A percentile compares a stretch with the other conserved stretches of the same genome.
These are phyloP conservation scores for Pyrrhosoma nymphula DNA, from an alignment of 2,888 invertebrate species.

Conservation along the genomic window DNA sequence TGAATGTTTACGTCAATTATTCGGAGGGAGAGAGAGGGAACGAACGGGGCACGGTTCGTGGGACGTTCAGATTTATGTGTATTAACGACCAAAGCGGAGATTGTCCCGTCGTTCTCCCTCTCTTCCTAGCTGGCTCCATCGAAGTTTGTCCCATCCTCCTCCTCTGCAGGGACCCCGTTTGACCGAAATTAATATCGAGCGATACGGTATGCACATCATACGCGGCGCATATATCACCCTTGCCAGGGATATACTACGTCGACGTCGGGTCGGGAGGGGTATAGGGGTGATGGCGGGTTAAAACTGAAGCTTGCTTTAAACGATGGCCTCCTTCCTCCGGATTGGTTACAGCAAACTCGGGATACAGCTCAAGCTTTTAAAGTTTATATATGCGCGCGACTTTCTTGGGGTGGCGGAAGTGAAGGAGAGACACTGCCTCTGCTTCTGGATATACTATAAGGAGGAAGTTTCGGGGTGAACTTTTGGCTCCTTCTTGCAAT, in stretches of 20 bases:
- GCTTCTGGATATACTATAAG: background rate
- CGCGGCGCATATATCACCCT: background rate
- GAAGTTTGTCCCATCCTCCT: background rate
- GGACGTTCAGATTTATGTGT: background rate
- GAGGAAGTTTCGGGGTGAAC: background rate
- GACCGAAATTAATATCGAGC: conserved; percentile 35
- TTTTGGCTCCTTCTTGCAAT: background rate
- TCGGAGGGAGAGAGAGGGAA: background rate
- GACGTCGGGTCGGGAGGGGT: background rate
- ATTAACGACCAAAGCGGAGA: background rate
- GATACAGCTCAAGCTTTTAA: background rate
- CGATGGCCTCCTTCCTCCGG: background rate
- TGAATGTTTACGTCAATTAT: conserved; percentile 11
- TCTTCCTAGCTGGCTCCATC: background rate
- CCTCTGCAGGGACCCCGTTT: background rate
- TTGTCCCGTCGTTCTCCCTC: background rate
- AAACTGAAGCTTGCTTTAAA: background rate
- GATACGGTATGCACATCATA: conserved; percentile 32
- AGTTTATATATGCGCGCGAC: background rate
- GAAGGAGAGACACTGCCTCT: background rate
- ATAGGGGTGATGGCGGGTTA: background rate
- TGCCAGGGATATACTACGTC: background rate
- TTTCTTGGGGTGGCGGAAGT: background rate
- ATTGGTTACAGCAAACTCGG: background rate
- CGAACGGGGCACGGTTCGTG: background rate